Percentiles rank a stretch among this genome's conserved stretches.
These are phyloP conservation scores for Synchiropus splendidus DNA, from an alignment of 2,113 vertebrate species.

Conservation along the genomic window DNA sequence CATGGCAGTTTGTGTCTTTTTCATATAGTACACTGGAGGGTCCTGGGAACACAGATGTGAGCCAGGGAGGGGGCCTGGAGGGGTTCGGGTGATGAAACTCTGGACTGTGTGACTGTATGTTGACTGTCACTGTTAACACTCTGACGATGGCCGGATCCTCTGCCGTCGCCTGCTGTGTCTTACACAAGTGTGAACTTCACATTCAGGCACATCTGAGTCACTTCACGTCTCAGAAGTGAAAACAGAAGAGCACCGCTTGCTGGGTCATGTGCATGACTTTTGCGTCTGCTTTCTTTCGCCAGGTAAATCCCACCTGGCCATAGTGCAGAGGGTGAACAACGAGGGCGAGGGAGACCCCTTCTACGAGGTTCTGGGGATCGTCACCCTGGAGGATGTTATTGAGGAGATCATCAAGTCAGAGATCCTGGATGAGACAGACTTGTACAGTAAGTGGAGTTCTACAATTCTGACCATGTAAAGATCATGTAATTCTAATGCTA, in stretches of 20 bases:
- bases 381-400: slow-evolving; percentile 97
- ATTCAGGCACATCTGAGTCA: too few relatives aligned
- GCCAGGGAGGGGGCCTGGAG: slow-evolving; percentile 20
- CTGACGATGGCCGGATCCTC: neutral
- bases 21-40: slow-evolving; percentile 71
- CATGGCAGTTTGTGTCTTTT: slow-evolving; percentile 60
- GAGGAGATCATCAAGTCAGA: slow-evolving; percentile 99
- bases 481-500: too few relatives aligned
- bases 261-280: neutral
- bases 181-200: slow-evolving; percentile 2
- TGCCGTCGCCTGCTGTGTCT: slow-evolving; percentile 9
- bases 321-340: slow-evolving; percentile 98
- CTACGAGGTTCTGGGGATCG: slow-evolving; percentile 97
- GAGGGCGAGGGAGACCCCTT: slow-evolving; percentile 98
- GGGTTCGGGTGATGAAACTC: slow-evolving; percentile 29
- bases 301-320: slow-evolving; percentile 99
- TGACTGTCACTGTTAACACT: too few relatives aligned
- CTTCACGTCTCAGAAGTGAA: too few relatives aligned
- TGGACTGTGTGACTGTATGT: slow-evolving; percentile 14
- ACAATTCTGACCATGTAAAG: too few relatives aligned
- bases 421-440: slow-evolving; percentile 97
- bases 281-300: slow-evolving; percentile 35
- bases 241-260: too few relatives aligned
- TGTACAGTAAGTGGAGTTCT: slow-evolving; percentile 89
- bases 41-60: slow-evolving; percentile 89